These are phyloP conservation scores for Ginglymostoma cirratum DNA, from an alignment of 2,113 vertebrate species.

Conservation along the genomic window DNA sequence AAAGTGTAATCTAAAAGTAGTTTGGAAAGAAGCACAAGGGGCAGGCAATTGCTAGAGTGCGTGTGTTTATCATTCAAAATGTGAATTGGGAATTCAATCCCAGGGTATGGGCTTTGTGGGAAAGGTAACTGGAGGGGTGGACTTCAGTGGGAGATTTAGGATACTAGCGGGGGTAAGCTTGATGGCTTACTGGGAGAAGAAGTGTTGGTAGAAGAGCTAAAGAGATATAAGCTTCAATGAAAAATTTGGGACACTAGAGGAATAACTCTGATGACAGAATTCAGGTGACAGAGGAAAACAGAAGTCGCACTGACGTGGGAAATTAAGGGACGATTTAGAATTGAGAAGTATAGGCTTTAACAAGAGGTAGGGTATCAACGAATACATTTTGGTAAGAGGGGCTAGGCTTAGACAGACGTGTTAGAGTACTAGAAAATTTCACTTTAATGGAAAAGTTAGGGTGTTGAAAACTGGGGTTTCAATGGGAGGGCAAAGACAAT, in stretches of 20 bases:
- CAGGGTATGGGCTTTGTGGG: neutral
- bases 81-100: neutral
- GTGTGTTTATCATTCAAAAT: neutral
- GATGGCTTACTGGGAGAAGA: neutral
- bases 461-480: neutral
- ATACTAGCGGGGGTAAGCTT: neutral
- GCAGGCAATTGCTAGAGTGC: too few species aligned
- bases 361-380: neutral
- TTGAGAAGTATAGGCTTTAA: neutral
- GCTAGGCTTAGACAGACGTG: neutral
- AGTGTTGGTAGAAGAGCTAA: neutral
- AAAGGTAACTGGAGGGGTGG: neutral
- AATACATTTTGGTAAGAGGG: neutral
- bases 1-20: neutral
- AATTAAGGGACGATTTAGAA: too few species aligned
- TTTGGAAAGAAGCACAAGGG: neutral
- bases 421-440: neutral
- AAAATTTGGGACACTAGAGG: neutral
- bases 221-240: neutral
- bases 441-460: neutral
- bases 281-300: neutral
- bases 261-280: neutral
- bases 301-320: too few species aligned
- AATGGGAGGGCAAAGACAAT: neutral
- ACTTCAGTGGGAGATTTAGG: neutral